Evolutionary conservation across 2,113 vertebrate genomes (phyloP).

Genomic region (Trogon surrucura): DNA sequence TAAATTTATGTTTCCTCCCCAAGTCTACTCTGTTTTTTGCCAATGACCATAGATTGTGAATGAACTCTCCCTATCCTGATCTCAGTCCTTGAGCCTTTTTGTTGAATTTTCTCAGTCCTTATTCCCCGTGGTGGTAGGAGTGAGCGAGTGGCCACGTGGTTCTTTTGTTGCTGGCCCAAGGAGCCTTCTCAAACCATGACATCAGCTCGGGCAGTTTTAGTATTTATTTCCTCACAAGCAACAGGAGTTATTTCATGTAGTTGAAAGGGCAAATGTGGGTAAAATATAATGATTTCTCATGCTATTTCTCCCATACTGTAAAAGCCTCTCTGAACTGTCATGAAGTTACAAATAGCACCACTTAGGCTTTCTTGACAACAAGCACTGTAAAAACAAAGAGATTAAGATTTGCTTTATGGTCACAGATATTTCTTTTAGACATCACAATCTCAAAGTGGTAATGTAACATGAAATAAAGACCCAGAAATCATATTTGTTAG

Average conservation of each 20-base stretch:
- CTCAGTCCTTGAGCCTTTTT: no score
- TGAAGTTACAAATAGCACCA: not conserved
- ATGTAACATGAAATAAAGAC: not conserved
- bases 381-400: not conserved
- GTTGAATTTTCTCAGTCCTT: no score
- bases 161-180: no score
- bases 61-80: no score
- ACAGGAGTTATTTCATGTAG: not conserved
- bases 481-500: not conserved
- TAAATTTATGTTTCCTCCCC: no score
- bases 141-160: no score
- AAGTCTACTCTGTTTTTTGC: no score
- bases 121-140: no score
- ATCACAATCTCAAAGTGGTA: not conserved
- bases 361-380: not conserved
- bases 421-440: not conserved
- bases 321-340: not conserved
- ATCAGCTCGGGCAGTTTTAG: not conserved
- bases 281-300: not conserved
- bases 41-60: no score
- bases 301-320: not conserved
- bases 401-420: not conserved
- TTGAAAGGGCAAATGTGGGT: not conserved
- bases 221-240: not conserved
- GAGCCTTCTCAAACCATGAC: not conserved